Conservation (phyloP, 1,140 invertebrate species). For the Branchinecta lynchi region DNA sequence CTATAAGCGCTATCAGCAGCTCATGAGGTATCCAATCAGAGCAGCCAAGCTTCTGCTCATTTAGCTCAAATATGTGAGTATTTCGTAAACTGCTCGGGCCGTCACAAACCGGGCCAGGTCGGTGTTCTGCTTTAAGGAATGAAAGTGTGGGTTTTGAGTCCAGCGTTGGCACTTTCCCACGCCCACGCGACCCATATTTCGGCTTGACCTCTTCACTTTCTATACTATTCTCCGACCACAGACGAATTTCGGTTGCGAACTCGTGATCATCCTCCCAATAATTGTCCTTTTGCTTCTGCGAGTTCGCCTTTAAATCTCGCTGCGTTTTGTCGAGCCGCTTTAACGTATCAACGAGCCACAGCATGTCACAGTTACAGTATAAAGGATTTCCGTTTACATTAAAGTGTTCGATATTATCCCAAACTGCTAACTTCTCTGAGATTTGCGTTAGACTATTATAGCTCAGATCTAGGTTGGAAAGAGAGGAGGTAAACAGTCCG, state of each 20-base stretch:
- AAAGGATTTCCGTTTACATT: neutral
- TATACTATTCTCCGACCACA: neutral
- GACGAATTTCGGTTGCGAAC: neutral
- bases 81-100: neutral
- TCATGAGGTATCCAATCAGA: slow-evolving; percentile 3
- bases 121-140: neutral
- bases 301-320: neutral
- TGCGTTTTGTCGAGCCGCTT: neutral
- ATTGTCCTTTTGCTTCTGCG: neutral
- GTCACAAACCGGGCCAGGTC: neutral
- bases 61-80: neutral
- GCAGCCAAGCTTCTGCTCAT: neutral
- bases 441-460: neutral
- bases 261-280: neutral
- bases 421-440: neutral
- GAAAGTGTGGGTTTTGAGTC: neutral
- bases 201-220: neutral
- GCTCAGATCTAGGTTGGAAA: neutral
- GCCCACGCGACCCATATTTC: neutral
- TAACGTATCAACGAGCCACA: neutral
- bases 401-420: neutral
- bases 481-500: neutral
- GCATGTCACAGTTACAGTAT: neutral
- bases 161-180: neutral
- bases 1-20: neutral